Evolutionary conservation across 2,888 invertebrate species (phyloP).

Genomic region (Cyrtodaria siliqua): DNA sequence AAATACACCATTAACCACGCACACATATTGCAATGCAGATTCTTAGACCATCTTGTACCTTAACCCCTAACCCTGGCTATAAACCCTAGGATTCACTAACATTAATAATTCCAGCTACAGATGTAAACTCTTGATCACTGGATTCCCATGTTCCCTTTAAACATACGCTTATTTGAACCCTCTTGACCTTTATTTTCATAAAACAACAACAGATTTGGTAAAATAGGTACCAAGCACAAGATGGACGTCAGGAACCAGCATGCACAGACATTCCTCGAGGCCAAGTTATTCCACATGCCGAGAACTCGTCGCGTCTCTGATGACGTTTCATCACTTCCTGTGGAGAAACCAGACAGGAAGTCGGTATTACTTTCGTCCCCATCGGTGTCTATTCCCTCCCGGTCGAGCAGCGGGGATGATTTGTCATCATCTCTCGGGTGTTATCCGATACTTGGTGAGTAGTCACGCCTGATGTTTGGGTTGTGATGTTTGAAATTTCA

Average conservation of each 20-base stretch:
- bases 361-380: conserved; percentile 56
- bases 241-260: conserved; percentile 22
- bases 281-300: conserved; percentile 59
- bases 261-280: conserved; percentile 69
- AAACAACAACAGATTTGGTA: conserved; percentile 9
- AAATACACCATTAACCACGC: too few species aligned
- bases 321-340: conserved; percentile 58
- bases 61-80: too few species aligned
- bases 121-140: background rate
- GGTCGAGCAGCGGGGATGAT: conserved; percentile 64
- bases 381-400: conserved; percentile 65
- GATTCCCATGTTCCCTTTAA: too few species aligned
- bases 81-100: too few species aligned
- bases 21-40: too few species aligned
- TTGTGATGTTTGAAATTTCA: too few species aligned
- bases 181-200: background rate
- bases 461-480: too few species aligned
- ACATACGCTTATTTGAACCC: background rate
- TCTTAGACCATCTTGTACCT: too few species aligned
- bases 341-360: conserved; percentile 55
- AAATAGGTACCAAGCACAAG: conserved; percentile 2
- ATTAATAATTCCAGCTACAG: too few species aligned
- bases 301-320: conserved; percentile 71
- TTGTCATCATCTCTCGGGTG: conserved; percentile 70
- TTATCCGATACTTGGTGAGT: conserved; percentile 59